Conservation (phyloP, 2,113 vertebrate genomes). For the Haemorhous mexicanus region DNA sequence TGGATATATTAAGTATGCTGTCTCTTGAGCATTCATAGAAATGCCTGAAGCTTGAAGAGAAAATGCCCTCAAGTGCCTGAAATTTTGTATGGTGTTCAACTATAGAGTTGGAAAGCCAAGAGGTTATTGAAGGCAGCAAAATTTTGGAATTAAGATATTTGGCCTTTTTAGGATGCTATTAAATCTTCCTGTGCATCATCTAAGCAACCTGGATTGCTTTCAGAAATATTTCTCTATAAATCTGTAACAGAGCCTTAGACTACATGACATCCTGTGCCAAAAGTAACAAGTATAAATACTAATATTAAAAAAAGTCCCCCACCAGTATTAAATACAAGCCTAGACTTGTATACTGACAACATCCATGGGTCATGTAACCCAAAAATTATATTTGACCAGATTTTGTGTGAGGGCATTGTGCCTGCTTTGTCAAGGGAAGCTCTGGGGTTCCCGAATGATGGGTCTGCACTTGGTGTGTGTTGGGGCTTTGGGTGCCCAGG, state of each 20-base stretch:
- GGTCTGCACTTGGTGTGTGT: not conserved
- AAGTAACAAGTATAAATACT: not conserved
- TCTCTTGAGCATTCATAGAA: too few species aligned
- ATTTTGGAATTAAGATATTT: not conserved
- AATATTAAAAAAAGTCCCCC: not conserved
- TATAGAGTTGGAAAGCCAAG: not conserved
- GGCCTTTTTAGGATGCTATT: not conserved
- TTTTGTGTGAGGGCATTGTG: fast-evolving
- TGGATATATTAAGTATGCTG: too few species aligned
- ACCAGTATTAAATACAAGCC: not conserved
- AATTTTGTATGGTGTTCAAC: too few species aligned
- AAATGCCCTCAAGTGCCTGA: too few species aligned
- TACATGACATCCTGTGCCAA: too few species aligned
- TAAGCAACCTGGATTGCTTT: not conserved
- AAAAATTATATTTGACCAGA: not conserved
- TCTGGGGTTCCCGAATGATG: fast-evolving
- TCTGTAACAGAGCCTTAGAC: not conserved
- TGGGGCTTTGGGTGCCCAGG: not conserved
- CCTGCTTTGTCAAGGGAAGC: not conserved
- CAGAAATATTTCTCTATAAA: not conserved
- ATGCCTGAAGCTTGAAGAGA: too few species aligned
- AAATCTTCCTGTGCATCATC: not conserved
- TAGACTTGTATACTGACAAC: fast-evolving
- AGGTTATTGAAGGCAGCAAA: fast-evolving
- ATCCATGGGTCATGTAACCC: not conserved